These are phyloP conservation scores for Rallus crepitans DNA, from an alignment of 2,797 vertebrate genomes.

Conservation along the genomic window DNA sequence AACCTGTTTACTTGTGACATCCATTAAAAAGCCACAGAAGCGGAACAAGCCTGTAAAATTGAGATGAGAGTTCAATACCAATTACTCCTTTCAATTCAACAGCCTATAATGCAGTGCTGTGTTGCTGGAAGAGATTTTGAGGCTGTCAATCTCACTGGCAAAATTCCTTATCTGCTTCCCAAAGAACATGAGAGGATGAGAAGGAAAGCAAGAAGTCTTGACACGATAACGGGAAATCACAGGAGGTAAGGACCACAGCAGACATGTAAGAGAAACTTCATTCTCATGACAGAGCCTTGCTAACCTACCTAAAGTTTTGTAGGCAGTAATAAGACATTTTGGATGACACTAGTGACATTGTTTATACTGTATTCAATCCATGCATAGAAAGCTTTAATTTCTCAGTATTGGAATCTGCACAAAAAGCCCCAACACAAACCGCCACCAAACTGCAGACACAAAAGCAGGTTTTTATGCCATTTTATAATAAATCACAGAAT, in stretches of 20 bases:
- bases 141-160: background rate
- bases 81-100: background rate
- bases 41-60: background rate
- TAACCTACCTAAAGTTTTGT: background rate
- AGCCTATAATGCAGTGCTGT: background rate
- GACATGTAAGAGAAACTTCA: background rate
- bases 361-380: background rate
- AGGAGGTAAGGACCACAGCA: background rate
- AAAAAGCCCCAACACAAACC: background rate
- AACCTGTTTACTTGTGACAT: background rate
- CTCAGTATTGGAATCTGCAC: background rate
- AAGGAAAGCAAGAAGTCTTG: background rate
- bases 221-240: background rate
- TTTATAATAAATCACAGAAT: background rate
- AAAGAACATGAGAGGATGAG: background rate
- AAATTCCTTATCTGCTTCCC: background rate
- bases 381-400: background rate
- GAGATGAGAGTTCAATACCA: background rate
- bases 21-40: constrained; percentile 6
- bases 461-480: background rate
- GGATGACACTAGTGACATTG: background rate
- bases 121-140: background rate
- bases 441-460: background rate
- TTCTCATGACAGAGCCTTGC: background rate
- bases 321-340: background rate